A percentile compares a stretch with the other conserved stretches of the same genome.
Evolutionary conservation across 53 echinoderm and acorn worm genomes (phyloP).

Genomic region (Stichopus horrens): DNA sequence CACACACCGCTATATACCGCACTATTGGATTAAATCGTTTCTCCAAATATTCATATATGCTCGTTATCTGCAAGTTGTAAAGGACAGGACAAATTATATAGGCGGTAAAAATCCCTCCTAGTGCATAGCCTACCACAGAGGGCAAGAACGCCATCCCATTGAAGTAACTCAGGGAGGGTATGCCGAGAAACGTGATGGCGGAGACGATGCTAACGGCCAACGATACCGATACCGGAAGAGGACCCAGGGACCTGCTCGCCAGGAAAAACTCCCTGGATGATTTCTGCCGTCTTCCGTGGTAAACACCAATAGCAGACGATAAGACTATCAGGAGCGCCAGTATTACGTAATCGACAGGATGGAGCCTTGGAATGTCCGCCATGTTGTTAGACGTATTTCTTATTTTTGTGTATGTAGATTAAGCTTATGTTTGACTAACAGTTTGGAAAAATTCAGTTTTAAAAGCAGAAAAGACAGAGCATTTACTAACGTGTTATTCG

Average conservation of each 20-base stretch:
- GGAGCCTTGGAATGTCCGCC: no score
- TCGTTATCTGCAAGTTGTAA: constrained; percentile 33
- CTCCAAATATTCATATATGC: constrained; percentile 40
- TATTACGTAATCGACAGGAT: constrained; percentile 7
- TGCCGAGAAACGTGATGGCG: constrained; percentile 35
- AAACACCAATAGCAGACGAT: constrained; percentile 20
- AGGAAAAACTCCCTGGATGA: constrained; percentile 35
- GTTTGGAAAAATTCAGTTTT: no score
- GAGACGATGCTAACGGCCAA: constrained; percentile 30
- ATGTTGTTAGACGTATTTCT: no score
- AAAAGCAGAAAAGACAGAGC: no score
- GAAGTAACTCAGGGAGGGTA: neutral
- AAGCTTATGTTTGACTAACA: no score
- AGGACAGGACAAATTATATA: constrained; percentile 4
- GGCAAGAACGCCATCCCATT: neutral
- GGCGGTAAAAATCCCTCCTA: neutral
- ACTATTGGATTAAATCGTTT: constrained; percentile 21
- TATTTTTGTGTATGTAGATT: no score
- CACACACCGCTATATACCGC: constrained; percentile 20
- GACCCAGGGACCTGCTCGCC: neutral
- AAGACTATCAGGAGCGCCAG: neutral
- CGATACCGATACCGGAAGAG: constrained; percentile 19
- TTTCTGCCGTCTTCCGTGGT: neutral
- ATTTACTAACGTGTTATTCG: no score
- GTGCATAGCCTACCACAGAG: neutral